Percentiles rank a stretch among this genome's conserved stretches.
Evolutionary conservation across 2,113 vertebrate genomes (phyloP).

Genomic region (Orthochromis indermauri): DNA sequence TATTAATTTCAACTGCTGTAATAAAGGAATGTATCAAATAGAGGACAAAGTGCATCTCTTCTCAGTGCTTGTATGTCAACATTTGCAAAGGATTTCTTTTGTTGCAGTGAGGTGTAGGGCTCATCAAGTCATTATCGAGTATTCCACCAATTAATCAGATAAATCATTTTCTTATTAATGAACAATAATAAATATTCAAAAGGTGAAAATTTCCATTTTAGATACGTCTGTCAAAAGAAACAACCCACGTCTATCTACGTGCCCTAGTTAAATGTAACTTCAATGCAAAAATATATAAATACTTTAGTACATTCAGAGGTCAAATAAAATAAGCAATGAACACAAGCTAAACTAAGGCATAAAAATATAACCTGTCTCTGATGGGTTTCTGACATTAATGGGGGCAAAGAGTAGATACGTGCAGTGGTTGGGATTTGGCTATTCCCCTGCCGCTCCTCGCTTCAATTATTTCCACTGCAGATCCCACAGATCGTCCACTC

Average conservation of each 20-base stretch:
- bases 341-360: background rate
- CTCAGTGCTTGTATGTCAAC: background rate
- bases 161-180: background rate
- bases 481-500: background rate
- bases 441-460: fast-evolving
- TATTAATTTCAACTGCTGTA: background rate
- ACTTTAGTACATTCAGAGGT: background rate
- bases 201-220: background rate
- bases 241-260: fast-evolving
- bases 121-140: background rate
- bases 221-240: background rate
- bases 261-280: background rate
- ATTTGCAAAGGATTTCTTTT: background rate
- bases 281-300: background rate
- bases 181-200: background rate
- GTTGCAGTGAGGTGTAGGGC: background rate
- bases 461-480: background rate
- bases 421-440: background rate
- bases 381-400: background rate
- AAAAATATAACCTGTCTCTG: background rate
- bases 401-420: background rate
- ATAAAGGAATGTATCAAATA: background rate
- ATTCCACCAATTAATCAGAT: background rate
- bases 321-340: background rate
- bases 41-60: background rate